phyloP scores from a whole-genome alignment of 2,888 invertebrate species.

The Andrena dorsata region DNA sequence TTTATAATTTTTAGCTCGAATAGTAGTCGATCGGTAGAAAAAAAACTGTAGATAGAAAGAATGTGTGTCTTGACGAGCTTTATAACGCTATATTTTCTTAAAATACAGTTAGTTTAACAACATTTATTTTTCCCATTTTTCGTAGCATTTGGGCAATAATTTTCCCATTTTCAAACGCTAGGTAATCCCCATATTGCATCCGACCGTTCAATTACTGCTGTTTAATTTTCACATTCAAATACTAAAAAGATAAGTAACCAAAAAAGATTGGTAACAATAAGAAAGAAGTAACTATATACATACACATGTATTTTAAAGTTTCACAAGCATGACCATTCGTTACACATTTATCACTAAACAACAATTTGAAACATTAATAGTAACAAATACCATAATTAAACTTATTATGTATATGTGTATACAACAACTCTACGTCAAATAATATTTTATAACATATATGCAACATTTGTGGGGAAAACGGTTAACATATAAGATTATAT shows the following conservation, averaged over 20 bases:
- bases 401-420: neutral
- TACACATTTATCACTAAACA: neutral
- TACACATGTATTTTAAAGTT: neutral
- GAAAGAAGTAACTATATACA: neutral
- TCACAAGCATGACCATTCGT: neutral
- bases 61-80: no score
- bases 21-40: no score
- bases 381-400: neutral
- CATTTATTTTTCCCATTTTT: no score
- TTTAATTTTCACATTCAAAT: neutral
- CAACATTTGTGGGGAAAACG: neutral
- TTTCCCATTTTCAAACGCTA: no score
- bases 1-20: no score
- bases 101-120: no score
- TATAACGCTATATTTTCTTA: no score
- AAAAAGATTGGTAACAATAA: neutral
- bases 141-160: no score
- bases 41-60: no score
- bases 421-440: neutral
- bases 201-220: neutral
- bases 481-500: no score
- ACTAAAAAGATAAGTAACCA: constrained; percentile 3
- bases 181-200: no score
- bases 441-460: neutral
- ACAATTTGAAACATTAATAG: neutral